A percentile compares a stretch with the other conserved stretches of the same genome.
Evolutionary conservation across 2,797 vertebrate genomes (phyloP).

Genomic region (Buphagus erythrorhynchus): DNA sequence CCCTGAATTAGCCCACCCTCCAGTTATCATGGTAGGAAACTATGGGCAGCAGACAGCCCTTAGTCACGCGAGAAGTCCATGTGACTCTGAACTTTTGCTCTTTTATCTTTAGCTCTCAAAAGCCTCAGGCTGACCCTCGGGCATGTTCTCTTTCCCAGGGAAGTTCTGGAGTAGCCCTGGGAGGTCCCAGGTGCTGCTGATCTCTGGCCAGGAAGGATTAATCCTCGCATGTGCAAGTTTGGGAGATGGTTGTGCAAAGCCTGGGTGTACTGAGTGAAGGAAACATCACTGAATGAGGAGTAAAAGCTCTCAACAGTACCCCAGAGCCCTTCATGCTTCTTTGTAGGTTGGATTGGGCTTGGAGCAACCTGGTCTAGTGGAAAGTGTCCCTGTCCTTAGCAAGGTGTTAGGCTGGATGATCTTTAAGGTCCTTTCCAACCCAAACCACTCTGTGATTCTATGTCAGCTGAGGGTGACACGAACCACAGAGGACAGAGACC

Average conservation of each 20-base stretch:
- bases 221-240: fast-evolving
- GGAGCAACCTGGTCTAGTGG: neutral
- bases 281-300: neutral
- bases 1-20: neutral
- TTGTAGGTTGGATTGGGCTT: neutral
- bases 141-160: neutral
- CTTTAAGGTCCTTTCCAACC: neutral
- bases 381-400: neutral
- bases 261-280: neutral
- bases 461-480: fast-evolving
- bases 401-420: neutral
- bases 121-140: fast-evolving
- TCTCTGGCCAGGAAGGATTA: neutral
- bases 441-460: neutral
- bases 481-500: neutral
- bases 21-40: neutral
- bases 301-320: neutral
- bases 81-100: neutral
- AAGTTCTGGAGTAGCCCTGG: neutral
- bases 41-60: neutral
- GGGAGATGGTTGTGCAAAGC: neutral
- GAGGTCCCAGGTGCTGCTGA: neutral
- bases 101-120: neutral
- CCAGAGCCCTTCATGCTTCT: fast-evolving
- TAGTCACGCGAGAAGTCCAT: neutral